Base-by-base conservation (phyloP, 2,113 vertebrate species). In the Rhagologus leucostigma region DNA sequence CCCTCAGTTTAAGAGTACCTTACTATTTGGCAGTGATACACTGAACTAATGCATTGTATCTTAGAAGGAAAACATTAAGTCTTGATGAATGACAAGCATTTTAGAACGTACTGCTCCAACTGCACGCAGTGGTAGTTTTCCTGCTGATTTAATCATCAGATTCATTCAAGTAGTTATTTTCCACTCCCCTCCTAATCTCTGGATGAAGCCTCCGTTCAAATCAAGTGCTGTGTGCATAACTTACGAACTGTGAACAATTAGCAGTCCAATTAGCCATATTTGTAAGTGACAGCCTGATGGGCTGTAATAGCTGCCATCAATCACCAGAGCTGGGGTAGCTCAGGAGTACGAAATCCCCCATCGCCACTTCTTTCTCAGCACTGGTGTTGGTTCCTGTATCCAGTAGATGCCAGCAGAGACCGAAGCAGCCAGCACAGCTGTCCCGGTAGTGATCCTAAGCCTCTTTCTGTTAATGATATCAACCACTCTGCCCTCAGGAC, bases 381-480 rank as follows among this genome's bases (percentile, higher is more conserved):
- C 50, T 70, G 59, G 18, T 22, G 33, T 57, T 95, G 74, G 27
- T 39, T 73, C 63, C 57, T 13, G 6, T 20, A 30, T 50, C 86
- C 90, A 88, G 89, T 7, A 96, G 88, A n/a, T 88, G 94, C 88
- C 94, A 90, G 84, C 87, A 94, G 90, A 91, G 84, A 33, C 24
- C 90, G 23, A 9, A 89, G 74, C 62, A 87, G 65, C 77, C 60
- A 63, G 65, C 62, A 12, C 33, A 35, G 46, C 59, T 63, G 71
- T 77, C 57, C 63, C 0, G 0, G 11, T 7, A 15, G 9, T 4
- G 46, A 62, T 64, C 20, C 50, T 46, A 22, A 44, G 7, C 44
- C 18, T 69, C 21, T 13, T 60, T 27, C 59, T 67, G 13, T 26
- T 62, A 11, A 11, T 10, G 50, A 32, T 37, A 64, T 71, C 37